These are phyloP conservation scores for Arrhopalites spinosus DNA, from an alignment of 2,888 invertebrate species.

Conservation along the genomic window DNA sequence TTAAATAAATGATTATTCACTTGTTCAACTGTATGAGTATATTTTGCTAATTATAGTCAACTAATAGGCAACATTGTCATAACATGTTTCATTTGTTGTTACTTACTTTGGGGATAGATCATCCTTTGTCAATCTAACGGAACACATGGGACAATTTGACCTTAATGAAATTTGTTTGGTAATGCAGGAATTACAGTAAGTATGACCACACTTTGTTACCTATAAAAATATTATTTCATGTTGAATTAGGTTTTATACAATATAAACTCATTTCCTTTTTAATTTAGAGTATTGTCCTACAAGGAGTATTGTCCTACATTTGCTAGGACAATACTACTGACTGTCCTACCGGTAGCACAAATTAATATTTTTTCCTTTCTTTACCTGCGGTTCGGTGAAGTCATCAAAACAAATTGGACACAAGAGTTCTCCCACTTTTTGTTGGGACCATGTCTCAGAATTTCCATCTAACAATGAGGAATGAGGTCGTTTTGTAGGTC, in stretches of 20 bases:
- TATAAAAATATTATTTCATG: slow-evolving; percentile 11
- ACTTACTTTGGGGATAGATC: slow-evolving; percentile 79
- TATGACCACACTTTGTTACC: slow-evolving; percentile 90
- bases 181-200: slow-evolving; percentile 86
- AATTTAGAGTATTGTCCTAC: no score
- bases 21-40: no score
- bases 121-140: slow-evolving; percentile 69
- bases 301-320: no score
- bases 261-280: no score
- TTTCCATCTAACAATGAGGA: slow-evolving; percentile 13
- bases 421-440: slow-evolving; percentile 57
- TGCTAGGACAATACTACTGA: no score
- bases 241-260: no score
- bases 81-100: no score
- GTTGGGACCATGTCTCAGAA: slow-evolving; percentile 10
- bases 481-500: slow-evolving; percentile 9
- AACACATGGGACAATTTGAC: slow-evolving; percentile 83
- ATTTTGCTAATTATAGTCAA: no score
- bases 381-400: slow-evolving; percentile 78
- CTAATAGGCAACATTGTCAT: no score
- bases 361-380: no score
- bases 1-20: no score
- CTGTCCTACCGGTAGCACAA: no score
- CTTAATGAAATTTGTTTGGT: slow-evolving; percentile 68
- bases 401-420: slow-evolving; percentile 89